Percentiles rank a stretch among this genome's conserved stretches.
Conservation (phyloP, 2,113 vertebrate genomes). For the Mohoua ochrocephala region DNA sequence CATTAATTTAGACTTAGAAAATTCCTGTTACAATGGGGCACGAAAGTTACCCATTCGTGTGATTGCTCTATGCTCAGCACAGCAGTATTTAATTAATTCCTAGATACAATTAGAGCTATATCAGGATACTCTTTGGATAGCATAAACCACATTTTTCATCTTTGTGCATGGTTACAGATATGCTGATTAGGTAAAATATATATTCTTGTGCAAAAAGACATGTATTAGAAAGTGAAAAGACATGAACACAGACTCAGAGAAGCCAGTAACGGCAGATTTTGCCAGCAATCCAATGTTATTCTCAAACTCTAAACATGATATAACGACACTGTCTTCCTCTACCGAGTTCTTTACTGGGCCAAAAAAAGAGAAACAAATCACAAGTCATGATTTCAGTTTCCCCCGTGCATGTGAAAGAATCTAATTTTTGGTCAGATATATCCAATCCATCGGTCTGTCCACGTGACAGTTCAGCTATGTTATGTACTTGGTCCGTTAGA, state of each 20-base stretch:
- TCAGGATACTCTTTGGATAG: not conserved
- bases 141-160: not conserved
- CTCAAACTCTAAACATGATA: not conserved
- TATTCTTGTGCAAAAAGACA: not conserved
- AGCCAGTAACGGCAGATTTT: not conserved
- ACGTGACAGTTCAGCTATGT: not conserved
- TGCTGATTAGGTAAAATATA: slow-evolving; percentile 7
- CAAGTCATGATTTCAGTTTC: not conserved
- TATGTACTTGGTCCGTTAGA: not conserved
- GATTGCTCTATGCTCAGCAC: not conserved
- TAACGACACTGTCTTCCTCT: not conserved
- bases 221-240: not conserved
- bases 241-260: not conserved
- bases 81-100: not conserved
- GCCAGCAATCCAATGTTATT: not conserved
- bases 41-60: not conserved
- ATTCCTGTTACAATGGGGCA: not conserved
- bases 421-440: not conserved
- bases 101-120: not conserved
- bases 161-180: not conserved
- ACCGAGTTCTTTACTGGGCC: not conserved
- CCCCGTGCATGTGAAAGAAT: not conserved
- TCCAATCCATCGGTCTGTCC: not conserved
- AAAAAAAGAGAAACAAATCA: not conserved
- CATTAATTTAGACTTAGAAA: not conserved